phyloP scores from a whole-genome alignment of 2,113 vertebrate species.

The Saguinus imperator region DNA sequence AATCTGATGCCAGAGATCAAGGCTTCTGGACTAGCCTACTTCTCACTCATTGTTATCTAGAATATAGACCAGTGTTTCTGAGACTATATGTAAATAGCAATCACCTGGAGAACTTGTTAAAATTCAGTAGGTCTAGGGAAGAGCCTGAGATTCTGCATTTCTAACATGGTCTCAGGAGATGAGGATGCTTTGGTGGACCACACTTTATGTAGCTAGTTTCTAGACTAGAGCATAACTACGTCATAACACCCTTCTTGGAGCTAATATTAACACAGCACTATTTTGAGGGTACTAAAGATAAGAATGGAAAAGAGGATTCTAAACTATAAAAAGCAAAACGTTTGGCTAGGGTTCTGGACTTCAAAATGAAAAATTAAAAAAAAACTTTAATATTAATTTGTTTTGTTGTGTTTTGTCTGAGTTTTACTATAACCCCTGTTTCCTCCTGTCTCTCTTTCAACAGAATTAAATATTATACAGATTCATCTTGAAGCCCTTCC shows the following conservation, averaged over 20 bases:
- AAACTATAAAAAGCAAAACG: neutral
- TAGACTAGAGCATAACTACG: no score
- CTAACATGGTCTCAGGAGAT: neutral
- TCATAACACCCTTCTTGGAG: neutral
- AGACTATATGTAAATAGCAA: neutral
- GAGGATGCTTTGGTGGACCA: neutral
- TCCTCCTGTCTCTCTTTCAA: neutral
- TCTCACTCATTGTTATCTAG: neutral
- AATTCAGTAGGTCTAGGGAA: neutral
- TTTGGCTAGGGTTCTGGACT: neutral
- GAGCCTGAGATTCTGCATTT: neutral
- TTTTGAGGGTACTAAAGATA: neutral
- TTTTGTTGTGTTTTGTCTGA: slow-evolving; percentile 12
- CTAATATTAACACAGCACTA: neutral
- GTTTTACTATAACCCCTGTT: neutral
- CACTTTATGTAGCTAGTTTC: neutral
- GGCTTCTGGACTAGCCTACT: neutral
- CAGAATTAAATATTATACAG: neutral
- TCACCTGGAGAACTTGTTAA: neutral
- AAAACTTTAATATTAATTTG: neutral
- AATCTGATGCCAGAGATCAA: neutral
- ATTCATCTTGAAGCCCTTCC: neutral
- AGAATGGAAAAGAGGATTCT: neutral
- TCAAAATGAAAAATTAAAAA: neutral
- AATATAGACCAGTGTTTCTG: neutral